These are phyloP conservation scores for Andrena haemorrhoa DNA, from an alignment of 2,888 invertebrate species.

Conservation along the genomic window DNA sequence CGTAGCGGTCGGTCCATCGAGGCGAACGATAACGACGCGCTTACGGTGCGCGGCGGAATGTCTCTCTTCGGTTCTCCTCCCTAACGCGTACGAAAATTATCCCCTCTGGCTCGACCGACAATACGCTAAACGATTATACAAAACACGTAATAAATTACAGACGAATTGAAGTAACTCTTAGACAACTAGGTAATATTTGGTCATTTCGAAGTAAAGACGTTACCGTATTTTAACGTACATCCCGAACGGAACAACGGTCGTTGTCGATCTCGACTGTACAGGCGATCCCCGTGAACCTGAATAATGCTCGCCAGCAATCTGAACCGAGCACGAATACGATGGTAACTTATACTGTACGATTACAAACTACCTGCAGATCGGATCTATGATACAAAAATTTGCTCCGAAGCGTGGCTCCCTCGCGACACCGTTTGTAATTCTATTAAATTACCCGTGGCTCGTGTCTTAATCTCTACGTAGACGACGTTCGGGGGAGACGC, in stretches of 20 bases:
- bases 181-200: slow-evolving; percentile 82
- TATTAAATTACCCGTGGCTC: slow-evolving; percentile 24
- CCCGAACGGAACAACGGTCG: slow-evolving; percentile 15
- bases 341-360: slow-evolving; percentile 70
- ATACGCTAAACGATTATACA: slow-evolving; percentile 64
- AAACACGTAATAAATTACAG: slow-evolving; percentile 81
- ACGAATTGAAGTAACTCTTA: slow-evolving; percentile 75
- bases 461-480: slow-evolving; percentile 43
- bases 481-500: slow-evolving; percentile 59
- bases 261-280: slow-evolving; percentile 2
- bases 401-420: not conserved
- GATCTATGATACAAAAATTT: slow-evolving; percentile 60
- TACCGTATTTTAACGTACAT: slow-evolving; percentile 41
- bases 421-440: not conserved
- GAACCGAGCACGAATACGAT: slow-evolving; percentile 40
- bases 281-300: not conserved
- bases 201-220: slow-evolving; percentile 76
- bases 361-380: slow-evolving; percentile 29
- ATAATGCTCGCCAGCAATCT: slow-evolving; percentile 15
- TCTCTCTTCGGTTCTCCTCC: not conserved
- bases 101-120: slow-evolving; percentile 36
- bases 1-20: not conserved
- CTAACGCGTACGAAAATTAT: slow-evolving; percentile 5
- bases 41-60: slow-evolving; percentile 31
- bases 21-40: not conserved